Conservation (phyloP, 2,113 vertebrate genomes). For the Machaerirhynchus nigripectus region DNA sequence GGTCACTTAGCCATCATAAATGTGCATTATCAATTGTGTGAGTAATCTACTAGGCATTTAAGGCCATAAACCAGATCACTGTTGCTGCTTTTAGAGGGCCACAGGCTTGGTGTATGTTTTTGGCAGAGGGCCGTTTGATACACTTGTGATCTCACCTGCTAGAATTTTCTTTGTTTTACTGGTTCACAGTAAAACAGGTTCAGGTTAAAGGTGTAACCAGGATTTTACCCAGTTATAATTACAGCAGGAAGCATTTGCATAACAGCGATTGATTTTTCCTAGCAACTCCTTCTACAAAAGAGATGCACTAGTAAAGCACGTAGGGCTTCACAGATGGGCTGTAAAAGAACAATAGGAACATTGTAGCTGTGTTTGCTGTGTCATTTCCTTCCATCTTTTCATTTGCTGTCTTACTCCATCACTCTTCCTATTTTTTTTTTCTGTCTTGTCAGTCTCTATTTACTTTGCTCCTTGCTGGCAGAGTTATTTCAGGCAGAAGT, state of each 20-base stretch:
- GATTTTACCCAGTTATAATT: background rate
- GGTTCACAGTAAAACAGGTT: background rate
- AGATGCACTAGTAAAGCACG: background rate
- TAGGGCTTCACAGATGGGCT: background rate
- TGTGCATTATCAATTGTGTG: background rate
- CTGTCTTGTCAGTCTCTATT: background rate
- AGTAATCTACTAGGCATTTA: background rate
- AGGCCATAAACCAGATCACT: background rate
- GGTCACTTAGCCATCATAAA: background rate
- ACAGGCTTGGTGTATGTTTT: background rate
- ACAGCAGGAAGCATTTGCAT: background rate
- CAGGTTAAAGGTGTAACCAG: background rate
- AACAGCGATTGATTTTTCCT: background rate
- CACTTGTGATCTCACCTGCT: background rate
- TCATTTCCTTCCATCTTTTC: background rate
- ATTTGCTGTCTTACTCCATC: background rate
- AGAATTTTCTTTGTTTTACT: background rate
- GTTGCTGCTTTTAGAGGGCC: background rate
- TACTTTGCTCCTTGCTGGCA: background rate
- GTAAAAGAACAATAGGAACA: background rate
- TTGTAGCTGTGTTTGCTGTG: background rate
- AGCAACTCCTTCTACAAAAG: background rate
- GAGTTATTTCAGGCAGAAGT: background rate
- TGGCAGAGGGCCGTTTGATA: background rate
- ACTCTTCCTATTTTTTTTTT: background rate